Evolutionary conservation across 2,113 vertebrate genomes (phyloP).

Genomic region (Cynocephalus volans): DNA sequence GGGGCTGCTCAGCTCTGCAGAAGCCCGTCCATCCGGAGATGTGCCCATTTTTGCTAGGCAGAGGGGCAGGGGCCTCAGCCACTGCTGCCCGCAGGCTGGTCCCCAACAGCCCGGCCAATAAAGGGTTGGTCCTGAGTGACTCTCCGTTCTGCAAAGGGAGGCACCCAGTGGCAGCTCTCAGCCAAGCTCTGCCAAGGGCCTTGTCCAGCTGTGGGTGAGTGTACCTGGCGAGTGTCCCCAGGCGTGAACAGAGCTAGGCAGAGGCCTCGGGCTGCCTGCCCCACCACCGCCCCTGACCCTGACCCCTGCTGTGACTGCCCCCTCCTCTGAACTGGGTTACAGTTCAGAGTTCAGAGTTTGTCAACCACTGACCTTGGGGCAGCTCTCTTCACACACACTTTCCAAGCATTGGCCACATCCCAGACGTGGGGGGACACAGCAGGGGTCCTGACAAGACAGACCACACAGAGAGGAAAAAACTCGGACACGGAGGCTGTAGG

Average conservation of each 20-base stretch:
- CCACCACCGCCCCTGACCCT: background rate
- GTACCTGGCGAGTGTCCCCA: background rate
- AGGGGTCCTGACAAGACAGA: background rate
- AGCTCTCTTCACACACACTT: background rate
- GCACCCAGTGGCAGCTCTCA: background rate
- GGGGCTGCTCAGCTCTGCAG: accelerated
- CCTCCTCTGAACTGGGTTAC: background rate
- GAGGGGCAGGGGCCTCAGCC: background rate
- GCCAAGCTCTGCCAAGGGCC: too few relatives aligned
- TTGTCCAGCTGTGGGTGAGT: background rate
- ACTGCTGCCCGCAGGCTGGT: too few relatives aligned
- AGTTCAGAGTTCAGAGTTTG: background rate
- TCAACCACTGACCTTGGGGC: background rate
- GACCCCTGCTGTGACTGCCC: background rate
- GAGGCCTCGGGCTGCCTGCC: background rate
- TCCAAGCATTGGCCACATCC: accelerated
- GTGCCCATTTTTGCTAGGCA: accelerated
- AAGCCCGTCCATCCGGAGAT: background rate
- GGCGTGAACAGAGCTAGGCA: background rate
- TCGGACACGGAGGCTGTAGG: too few relatives aligned
- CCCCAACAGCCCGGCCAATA: background rate
- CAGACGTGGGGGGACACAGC: background rate
- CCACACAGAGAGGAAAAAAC: background rate
- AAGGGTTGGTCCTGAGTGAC: background rate
- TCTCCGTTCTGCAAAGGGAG: background rate